Percentiles rank a stretch among this genome's conserved stretches.
phyloP scores from a whole-genome alignment of 2,797 vertebrate species.

The Pseudocheirus occidentalis region DNA sequence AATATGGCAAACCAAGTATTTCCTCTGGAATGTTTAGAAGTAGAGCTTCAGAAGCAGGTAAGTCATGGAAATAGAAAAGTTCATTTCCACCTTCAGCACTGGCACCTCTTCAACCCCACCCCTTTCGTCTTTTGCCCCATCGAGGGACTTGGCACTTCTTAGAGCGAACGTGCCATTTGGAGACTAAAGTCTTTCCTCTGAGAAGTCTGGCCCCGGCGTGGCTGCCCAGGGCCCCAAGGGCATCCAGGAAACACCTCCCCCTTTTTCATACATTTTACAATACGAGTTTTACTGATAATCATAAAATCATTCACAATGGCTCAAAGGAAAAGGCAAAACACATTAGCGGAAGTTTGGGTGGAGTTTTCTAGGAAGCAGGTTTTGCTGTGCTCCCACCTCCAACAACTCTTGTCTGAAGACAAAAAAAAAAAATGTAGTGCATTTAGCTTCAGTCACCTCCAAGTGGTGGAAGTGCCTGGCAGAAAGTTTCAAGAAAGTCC shows the following conservation, averaged over 20 bases:
- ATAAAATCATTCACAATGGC: conserved; percentile 58
- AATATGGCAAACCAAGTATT: neutral
- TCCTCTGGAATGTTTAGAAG: neutral
- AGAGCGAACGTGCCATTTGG: conserved; percentile 64
- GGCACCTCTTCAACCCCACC: neutral
- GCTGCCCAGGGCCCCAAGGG: conserved; percentile 36
- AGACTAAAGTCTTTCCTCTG: conserved; percentile 61
- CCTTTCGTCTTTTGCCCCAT: neutral
- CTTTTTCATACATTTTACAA: neutral
- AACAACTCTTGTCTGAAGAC: neutral
- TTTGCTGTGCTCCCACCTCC: neutral
- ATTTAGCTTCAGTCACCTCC: neutral
- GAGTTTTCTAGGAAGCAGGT: conserved; percentile 69
- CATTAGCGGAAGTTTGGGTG: conserved; percentile 61
- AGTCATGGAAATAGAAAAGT: neutral
- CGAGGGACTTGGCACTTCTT: conserved; percentile 56
- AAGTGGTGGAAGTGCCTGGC: neutral
- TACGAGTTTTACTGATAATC: neutral
- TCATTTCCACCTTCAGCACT: neutral
- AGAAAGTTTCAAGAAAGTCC: neutral
- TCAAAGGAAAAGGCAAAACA: conserved; percentile 54
- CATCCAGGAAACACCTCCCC: conserved; percentile 65
- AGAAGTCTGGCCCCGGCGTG: conserved; percentile 56
- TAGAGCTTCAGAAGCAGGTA: neutral
- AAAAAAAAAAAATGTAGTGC: neutral